Base-by-base conservation (phyloP, 2,888 invertebrate genomes). In the Neoitamus cyanurus region DNA sequence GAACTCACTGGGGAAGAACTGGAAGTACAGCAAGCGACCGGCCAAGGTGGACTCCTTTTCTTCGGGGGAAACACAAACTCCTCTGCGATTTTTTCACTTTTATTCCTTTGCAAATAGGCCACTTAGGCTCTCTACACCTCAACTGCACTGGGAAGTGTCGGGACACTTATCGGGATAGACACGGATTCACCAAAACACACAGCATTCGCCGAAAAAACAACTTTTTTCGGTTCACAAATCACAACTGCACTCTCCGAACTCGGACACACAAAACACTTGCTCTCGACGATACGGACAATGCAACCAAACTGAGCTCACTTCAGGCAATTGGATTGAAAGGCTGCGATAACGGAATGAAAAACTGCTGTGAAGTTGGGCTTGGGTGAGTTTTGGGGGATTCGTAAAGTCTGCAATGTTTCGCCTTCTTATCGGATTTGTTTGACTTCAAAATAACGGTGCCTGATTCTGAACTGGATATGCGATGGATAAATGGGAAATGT, bases 1-100 rank as follows among this genome's bases (percentile, higher is more conserved):
- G 9, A 34, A 80, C 80, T 80, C 80, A 80, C 80, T 80, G 48
- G 42, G n/a, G 25, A 31, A 80, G 68, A 80, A 68, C 30, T 68
- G 58, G 15, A 46, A 36, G 36, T n/a, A 80, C 30, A 80, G 42
- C 34, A 11, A 80, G 7, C 5, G 80, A 68, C 80, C 80, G 80
- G 80, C 80, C 80, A 37, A 68, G 58, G 30, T 37, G 34, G 34
- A 58, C 48, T 46, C 48, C n/a, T 48, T 78, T 78, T 6, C 42
- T 48, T 48, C 30, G n/a, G 31, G 36, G 20, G 42, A 20, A 77
- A 77, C 72, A 31, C 15, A 11, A 75, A 36, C 37, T 73, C 73
- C 31, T n/a, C 73, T 25, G 25, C 3, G 11, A 36, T 37, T 37
- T 58, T 75, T 9, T 68, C 68, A 58, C 58, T 80, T 80, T 30